phyloP scores from a whole-genome alignment of 2,888 invertebrate species.

The Bugulina stolonifera region DNA sequence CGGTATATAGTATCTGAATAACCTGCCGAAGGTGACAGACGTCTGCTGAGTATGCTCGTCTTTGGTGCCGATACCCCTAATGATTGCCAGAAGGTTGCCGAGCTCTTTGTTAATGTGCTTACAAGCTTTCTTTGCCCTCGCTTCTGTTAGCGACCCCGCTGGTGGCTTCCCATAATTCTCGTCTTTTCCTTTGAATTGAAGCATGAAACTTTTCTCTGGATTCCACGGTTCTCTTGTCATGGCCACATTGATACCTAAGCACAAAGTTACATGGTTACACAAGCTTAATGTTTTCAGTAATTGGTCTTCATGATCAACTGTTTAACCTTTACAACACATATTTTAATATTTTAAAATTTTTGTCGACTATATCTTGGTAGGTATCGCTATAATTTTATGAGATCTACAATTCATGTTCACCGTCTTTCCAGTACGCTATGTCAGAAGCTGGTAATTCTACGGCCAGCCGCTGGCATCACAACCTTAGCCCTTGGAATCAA shows the following conservation, averaged over 20 bases:
- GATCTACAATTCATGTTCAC: too few relatives aligned
- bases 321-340: too few relatives aligned
- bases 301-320: too few relatives aligned
- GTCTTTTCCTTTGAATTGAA: slow-evolving; percentile 18
- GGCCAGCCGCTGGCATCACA: too few relatives aligned
- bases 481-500: too few relatives aligned
- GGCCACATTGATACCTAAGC: neutral
- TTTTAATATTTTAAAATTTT: too few relatives aligned
- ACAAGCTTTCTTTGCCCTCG: slow-evolving; percentile 19
- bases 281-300: too few relatives aligned
- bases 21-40: neutral
- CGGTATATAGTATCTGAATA: slow-evolving; percentile 13
- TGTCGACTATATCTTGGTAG: too few relatives aligned
- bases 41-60: neutral
- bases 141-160: slow-evolving; percentile 18
- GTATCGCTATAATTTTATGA: too few relatives aligned
- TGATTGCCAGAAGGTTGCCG: neutral
- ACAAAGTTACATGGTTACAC: too few relatives aligned
- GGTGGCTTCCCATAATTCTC: slow-evolving; percentile 18
- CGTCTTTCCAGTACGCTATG: too few relatives aligned
- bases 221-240: neutral
- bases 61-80: neutral
- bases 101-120: slow-evolving; percentile 17
- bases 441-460: too few relatives aligned
- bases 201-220: slow-evolving; percentile 1